Conservation (phyloP, 2,113 vertebrate species). For the Bubalus kerabau region DNA sequence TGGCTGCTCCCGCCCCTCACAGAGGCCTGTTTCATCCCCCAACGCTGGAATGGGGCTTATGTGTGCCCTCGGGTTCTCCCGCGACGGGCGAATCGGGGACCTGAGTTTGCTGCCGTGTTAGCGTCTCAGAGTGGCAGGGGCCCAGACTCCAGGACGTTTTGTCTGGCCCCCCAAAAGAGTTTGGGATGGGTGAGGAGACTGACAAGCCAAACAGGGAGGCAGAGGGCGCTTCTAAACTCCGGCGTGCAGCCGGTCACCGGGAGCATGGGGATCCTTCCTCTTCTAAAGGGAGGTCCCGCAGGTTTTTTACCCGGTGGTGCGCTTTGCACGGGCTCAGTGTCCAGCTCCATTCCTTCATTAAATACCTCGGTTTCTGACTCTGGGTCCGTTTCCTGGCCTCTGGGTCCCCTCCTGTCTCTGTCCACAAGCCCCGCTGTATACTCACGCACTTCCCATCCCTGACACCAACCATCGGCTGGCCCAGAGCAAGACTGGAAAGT, state of each 20-base stretch:
- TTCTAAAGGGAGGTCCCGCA: background rate
- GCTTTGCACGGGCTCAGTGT: background rate
- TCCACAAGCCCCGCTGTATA: too few species aligned
- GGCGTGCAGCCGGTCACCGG: accelerated
- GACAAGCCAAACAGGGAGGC: background rate
- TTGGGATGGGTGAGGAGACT: accelerated
- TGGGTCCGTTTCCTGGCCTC: background rate
- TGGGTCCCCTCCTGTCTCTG: background rate
- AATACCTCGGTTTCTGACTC: background rate
- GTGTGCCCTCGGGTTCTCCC: background rate
- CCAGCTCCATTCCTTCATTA: accelerated
- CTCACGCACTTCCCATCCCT: background rate
- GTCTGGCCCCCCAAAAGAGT: background rate
- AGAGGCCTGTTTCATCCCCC: background rate
- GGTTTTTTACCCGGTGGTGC: accelerated
- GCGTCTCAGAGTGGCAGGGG: background rate
- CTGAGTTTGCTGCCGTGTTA: background rate
- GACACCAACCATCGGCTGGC: background rate
- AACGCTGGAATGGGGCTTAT: background rate
- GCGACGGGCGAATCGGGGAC: background rate
- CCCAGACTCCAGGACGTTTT: background rate
- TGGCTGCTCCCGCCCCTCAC: background rate
- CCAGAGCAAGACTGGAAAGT: background rate
- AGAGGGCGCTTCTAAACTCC: background rate
- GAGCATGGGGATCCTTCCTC: accelerated